These are phyloP conservation scores for Athripsodes cinereus DNA, from an alignment of 2,888 invertebrate genomes.

Conservation along the genomic window DNA sequence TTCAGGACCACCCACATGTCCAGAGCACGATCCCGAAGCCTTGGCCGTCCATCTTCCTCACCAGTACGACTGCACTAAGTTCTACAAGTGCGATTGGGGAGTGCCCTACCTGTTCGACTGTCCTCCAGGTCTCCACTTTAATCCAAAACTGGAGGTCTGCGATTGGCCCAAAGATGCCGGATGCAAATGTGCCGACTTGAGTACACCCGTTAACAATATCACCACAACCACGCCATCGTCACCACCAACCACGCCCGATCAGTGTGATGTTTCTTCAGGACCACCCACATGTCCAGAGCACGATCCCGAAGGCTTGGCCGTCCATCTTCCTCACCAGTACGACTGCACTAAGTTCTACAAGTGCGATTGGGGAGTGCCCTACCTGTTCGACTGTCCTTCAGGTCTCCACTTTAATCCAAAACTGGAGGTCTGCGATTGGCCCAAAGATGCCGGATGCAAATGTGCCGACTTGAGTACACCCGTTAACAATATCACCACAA, in stretches of 20 bases:
- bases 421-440: slow-evolving; percentile 34
- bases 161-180: slow-evolving; percentile 3
- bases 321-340: slow-evolving; percentile 27
- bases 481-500: too few species aligned
- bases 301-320: neutral
- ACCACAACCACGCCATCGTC: too few species aligned
- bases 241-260: neutral
- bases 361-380: slow-evolving; percentile 37
- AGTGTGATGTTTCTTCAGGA: neutral
- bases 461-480: neutral
- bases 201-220: too few species aligned
- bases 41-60: neutral
- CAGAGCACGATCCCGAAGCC: neutral
- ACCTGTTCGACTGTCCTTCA: too few species aligned
- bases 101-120: neutral
- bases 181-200: neutral
- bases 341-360: slow-evolving; percentile 39
- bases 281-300: neutral
- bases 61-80: slow-evolving; percentile 2
- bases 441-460: slow-evolving; percentile 17
- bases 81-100: slow-evolving; percentile 7
- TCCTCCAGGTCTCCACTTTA: neutral
- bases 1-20: neutral
- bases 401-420: slow-evolving; percentile 33
- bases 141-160: neutral